phyloP scores from a whole-genome alignment of 2,113 vertebrate genomes.

The Sinocyclocheilus grahami region DNA sequence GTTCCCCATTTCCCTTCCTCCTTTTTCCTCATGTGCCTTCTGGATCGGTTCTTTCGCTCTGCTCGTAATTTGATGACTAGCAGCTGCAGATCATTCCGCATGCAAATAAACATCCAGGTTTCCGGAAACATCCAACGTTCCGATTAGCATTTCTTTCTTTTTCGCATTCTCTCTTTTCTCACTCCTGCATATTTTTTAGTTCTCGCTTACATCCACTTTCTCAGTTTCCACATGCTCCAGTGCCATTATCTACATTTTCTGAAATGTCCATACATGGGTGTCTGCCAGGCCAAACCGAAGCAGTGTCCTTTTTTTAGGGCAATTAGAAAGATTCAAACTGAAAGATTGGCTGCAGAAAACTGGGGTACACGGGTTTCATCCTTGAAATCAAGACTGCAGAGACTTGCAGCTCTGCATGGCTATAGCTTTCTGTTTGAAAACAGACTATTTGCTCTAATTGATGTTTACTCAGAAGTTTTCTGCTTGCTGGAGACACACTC shows the following conservation, averaged over 20 bases:
- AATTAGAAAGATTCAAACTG: neutral
- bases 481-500: neutral
- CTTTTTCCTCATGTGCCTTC: neutral
- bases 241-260: neutral
- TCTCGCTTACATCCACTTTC: neutral
- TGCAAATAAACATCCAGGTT: conserved; percentile 25
- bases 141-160: neutral
- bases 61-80: conserved; percentile 1
- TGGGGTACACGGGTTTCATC: neutral
- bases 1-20: neutral
- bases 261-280: neutral
- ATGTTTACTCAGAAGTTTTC: conserved; percentile 1
- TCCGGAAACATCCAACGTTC: neutral
- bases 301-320: neutral
- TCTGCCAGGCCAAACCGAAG: neutral
- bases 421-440: conserved; percentile 2
- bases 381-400: neutral
- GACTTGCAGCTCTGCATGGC: neutral
- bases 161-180: neutral
- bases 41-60: neutral
- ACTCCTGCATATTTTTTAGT: neutral
- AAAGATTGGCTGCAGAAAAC: neutral
- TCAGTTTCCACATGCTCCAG: neutral
- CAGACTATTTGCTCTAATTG: conserved; percentile 4
- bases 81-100: conserved; percentile 21